Evolutionary conservation across 23 tunicate genomes (phyloP), one percentile per base, ranked within the genome.

Genomic region (Aplidium turbinatum): DNA sequence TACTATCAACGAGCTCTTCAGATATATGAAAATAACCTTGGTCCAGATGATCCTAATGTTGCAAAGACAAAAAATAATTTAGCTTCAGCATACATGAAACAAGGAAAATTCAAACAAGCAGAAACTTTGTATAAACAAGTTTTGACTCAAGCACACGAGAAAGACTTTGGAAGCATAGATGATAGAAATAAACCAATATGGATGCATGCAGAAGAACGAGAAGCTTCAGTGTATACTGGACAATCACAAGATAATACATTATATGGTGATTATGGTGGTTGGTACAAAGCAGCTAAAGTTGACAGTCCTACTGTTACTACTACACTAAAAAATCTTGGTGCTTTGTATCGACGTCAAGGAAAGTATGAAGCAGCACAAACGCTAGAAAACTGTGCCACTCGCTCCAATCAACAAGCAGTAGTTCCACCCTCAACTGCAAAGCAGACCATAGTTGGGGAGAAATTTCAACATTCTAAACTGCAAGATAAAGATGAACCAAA

Each of bases 121-220:
- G 99, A 94, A 62, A 80, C 95, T 6, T 82, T 94, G 45, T 94
- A 94, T 73, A 94, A 94, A 70, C 99, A 94, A 78, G 99, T 94
- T 11, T 51, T 94, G 18, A 86, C 99, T 20, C 99, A 87, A 74
- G 99, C 99, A 31, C 99, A 94, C 73, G 99, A 94, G 57, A 77
- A 83, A 61, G 99, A 94, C 46, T 94, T 94, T 65, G 99, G 99
- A n/a, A 87, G 90, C 77, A 94, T 94, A 38, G 83, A 79, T 47
- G 99, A 94, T 33, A 94, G 81, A 72, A 94, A 94, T 64, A 87
- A 87, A 36, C 99, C 99, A 31, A 94, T 94, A 57, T 94, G 99
- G 99, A 94, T 94, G 99, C 94, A 86, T 68, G 99, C 99, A 58
- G 94, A 94, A 56, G 99, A 94, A 45, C 42, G 99, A 31, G 93